Conservation (phyloP, 64 coral and sea anemone genomes). For the Astreopora myriophthalma region DNA sequence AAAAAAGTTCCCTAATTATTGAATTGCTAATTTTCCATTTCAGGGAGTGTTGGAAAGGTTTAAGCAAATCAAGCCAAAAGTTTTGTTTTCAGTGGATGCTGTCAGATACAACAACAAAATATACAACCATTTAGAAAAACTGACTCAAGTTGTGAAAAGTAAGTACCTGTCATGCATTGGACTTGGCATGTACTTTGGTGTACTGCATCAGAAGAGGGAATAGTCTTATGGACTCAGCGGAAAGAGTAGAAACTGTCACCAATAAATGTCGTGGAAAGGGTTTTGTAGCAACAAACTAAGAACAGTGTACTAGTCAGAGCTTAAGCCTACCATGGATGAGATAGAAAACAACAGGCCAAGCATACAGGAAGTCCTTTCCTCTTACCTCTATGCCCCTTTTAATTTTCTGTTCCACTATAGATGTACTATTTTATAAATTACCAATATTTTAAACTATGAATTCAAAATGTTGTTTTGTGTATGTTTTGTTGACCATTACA, state of each 20-base stretch:
- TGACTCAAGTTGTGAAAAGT: constrained; percentile 88
- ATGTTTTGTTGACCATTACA: not conserved
- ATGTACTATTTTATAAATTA: not conserved
- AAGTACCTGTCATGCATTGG: not conserved
- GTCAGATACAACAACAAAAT: constrained; percentile 93
- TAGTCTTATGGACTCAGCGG: too few species aligned
- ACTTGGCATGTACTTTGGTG: too few species aligned
- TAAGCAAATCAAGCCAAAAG: constrained; percentile 89
- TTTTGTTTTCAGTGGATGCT: constrained; percentile 97
- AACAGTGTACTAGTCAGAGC: too few species aligned
- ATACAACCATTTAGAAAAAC: constrained; percentile 85
- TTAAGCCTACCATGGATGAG: too few species aligned
- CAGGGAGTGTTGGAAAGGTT: constrained; percentile 96
- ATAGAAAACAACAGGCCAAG: not conserved
- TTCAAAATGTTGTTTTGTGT: not conserved
- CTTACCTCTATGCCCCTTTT: not conserved
- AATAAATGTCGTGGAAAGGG: too few species aligned
- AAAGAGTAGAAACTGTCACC: too few species aligned
- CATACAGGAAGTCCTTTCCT: too few species aligned
- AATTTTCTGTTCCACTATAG: not conserved
- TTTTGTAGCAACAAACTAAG: too few species aligned
- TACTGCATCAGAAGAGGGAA: too few species aligned
- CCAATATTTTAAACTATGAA: too few species aligned
- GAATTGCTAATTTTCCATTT: not conserved
- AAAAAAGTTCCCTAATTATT: too few species aligned